phyloP scores from a whole-genome alignment of 92 coral and sea anemone genomes.

The Paramuricea clavata region DNA sequence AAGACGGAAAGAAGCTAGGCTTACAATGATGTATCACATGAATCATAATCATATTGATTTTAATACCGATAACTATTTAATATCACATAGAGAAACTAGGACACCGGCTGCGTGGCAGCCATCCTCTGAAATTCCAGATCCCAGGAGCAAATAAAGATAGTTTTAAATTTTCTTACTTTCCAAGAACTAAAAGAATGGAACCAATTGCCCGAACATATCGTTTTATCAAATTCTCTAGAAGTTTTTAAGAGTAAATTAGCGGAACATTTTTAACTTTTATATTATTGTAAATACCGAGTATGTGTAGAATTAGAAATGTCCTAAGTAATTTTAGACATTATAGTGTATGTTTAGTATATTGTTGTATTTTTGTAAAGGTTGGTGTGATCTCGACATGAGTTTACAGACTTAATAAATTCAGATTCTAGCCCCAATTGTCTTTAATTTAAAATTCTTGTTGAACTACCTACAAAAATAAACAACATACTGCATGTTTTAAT shows the following conservation, averaged over 20 bases:
- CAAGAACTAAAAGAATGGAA: neutral
- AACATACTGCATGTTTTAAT: too few relatives aligned
- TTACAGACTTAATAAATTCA: neutral
- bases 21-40: conserved; percentile 22
- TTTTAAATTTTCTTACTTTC: neutral
- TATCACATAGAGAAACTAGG: neutral
- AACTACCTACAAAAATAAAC: too few relatives aligned
- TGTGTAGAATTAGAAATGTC: too few relatives aligned
- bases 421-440: too few relatives aligned
- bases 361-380: neutral
- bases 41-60: neutral
- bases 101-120: neutral
- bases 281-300: too few relatives aligned
- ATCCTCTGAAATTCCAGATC: neutral
- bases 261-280: neutral
- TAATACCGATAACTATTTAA: neutral
- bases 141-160: neutral
- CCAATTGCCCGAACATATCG: neutral
- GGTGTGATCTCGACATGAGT: neutral
- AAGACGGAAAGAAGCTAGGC: conserved; percentile 36
- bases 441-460: too few relatives aligned
- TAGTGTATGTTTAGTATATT: too few relatives aligned
- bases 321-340: too few relatives aligned
- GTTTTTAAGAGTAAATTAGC: neutral
- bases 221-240: neutral